These are phyloP conservation scores for Andrena flavipes DNA, from an alignment of 2,888 invertebrate genomes.

Conservation along the genomic window DNA sequence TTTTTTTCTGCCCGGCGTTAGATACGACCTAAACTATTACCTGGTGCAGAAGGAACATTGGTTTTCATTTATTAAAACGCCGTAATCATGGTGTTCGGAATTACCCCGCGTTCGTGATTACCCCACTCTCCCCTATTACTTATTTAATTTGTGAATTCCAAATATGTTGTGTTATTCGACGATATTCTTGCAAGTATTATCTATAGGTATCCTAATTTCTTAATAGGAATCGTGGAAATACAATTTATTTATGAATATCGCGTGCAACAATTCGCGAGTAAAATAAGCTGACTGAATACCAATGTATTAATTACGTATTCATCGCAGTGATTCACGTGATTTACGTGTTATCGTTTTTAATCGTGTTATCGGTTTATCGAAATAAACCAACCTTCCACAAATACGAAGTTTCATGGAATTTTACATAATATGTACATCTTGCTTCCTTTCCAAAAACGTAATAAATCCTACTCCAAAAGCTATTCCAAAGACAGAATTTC, in stretches of 20 bases:
- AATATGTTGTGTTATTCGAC: not conserved
- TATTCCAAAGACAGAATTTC: no score
- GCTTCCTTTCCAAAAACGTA: no score
- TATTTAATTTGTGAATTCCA: not conserved
- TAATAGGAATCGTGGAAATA: not conserved
- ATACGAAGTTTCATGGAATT: no score
- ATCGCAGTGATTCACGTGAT: slow-evolving; percentile 8
- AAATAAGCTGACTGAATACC: not conserved
- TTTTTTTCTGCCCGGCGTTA: no score
- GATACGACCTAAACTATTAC: no score
- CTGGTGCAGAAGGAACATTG: no score
- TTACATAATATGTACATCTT: no score
- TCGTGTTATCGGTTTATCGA: slow-evolving; percentile 21
- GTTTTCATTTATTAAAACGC: no score
- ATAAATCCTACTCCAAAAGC: no score
- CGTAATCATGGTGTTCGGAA: no score
- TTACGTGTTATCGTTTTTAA: slow-evolving; percentile 18
- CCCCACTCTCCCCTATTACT: no score
- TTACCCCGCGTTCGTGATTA: no score
- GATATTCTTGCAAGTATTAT: not conserved
- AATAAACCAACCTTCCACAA: slow-evolving; percentile 5
- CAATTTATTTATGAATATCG: slow-evolving; percentile 22
- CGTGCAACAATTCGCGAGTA: slow-evolving; percentile 11
- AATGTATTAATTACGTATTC: slow-evolving; percentile 23
- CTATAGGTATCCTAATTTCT: not conserved